These are phyloP conservation scores for Dipodomys ordii DNA, from an alignment of 2,113 vertebrate species.

Conservation along the genomic window DNA sequence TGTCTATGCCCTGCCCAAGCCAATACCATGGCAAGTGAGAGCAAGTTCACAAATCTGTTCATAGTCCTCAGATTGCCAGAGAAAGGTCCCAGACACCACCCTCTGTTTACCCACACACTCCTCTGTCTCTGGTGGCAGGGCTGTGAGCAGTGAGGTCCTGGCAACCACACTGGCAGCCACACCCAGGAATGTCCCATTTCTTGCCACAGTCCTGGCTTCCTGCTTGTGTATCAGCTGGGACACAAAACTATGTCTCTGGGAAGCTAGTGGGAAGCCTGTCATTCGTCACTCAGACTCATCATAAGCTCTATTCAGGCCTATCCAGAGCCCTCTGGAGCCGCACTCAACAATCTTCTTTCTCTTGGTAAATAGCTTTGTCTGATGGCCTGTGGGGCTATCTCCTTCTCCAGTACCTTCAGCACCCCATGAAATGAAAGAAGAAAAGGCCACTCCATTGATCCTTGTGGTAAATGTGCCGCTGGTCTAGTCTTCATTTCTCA, in stretches of 20 bases:
- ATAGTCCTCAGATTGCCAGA: constrained; percentile 14
- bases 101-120: background rate
- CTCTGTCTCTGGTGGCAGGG: background rate
- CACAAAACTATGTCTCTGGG: background rate
- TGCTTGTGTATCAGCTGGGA: background rate
- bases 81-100: background rate
- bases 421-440: background rate
- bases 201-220: background rate
- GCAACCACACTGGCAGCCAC: background rate
- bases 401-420: background rate
- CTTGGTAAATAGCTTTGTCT: background rate
- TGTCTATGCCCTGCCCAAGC: background rate
- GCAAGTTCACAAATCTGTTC: constrained; percentile 31
- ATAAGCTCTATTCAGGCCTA: background rate
- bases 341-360: background rate
- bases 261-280: background rate
- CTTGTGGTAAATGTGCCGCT: background rate
- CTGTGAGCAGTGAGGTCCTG: background rate
- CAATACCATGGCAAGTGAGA: background rate
- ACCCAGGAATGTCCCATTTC: background rate
- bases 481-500: background rate
- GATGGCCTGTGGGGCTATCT: background rate
- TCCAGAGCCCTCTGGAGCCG: background rate
- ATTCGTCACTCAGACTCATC: background rate
- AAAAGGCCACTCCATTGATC: background rate